These are phyloP conservation scores for Ara ararauna DNA, from an alignment of 2,797 vertebrate genomes.

Conservation along the genomic window DNA sequence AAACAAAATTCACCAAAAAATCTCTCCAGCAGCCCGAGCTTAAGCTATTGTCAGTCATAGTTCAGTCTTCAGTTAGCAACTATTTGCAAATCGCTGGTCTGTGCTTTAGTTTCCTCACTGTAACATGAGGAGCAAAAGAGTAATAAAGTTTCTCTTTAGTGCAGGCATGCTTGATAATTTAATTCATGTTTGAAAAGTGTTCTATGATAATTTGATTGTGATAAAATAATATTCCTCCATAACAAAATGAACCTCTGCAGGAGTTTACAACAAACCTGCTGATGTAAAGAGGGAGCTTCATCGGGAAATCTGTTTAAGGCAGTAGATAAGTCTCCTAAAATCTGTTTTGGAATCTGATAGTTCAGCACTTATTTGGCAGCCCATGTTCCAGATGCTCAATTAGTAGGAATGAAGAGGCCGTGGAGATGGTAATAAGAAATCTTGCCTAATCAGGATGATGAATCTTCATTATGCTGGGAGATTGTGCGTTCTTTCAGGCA, in stretches of 20 bases:
- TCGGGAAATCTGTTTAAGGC: constrained; percentile 14
- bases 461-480: neutral
- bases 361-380: constrained; percentile 38
- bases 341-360: constrained; percentile 43
- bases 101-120: neutral
- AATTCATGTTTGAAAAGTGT: constrained; percentile 36
- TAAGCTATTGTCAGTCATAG: neutral
- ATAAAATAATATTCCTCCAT: constrained; percentile 18
- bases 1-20: neutral
- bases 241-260: neutral
- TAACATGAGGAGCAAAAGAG: constrained; percentile 17
- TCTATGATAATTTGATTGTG: constrained; percentile 42
- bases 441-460: constrained; percentile 30
- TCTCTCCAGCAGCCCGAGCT: neutral
- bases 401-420: neutral
- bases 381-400: constrained; percentile 22
- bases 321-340: constrained; percentile 17
- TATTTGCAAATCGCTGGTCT: neutral
- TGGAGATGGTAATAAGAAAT: constrained; percentile 39
- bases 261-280: neutral
- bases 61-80: neutral
- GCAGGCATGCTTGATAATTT: constrained; percentile 15
- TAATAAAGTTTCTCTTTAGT: constrained; percentile 1
- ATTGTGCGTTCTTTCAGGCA: neutral
- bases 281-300: constrained; percentile 7